Percentiles rank a stretch among this genome's conserved stretches.
Conservation (phyloP, 1,140 invertebrate species). For the Artemia franciscana region DNA sequence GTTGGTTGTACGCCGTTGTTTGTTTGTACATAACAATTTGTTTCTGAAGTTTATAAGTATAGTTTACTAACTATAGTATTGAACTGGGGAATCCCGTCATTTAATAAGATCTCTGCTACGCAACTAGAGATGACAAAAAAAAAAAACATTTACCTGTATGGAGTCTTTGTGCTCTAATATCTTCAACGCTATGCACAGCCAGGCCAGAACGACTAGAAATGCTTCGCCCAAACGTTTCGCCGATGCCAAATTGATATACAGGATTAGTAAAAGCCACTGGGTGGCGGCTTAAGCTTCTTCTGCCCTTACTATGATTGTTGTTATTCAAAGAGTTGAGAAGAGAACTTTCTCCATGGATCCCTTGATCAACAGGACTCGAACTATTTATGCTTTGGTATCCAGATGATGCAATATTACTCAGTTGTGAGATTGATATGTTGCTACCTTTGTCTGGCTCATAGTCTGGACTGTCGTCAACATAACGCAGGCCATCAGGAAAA, state of each 20-base stretch:
- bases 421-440: slow-evolving; percentile 48
- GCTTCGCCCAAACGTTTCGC: background rate
- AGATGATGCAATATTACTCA: slow-evolving; percentile 58
- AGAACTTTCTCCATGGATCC: slow-evolving; percentile 17
- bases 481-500: slow-evolving; percentile 40
- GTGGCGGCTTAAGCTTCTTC: slow-evolving; percentile 19
- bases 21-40: too few species aligned
- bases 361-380: slow-evolving; percentile 59
- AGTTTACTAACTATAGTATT: too few species aligned
- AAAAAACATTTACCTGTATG: background rate
- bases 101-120: too few species aligned
- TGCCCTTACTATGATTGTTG: slow-evolving; percentile 8
- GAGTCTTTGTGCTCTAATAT: slow-evolving; percentile 2
- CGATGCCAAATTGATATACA: slow-evolving; percentile 30
- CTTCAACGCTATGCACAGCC: background rate
- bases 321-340: slow-evolving; percentile 10
- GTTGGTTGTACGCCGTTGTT: too few species aligned
- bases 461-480: slow-evolving; percentile 31
- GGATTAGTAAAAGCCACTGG: slow-evolving; percentile 69
- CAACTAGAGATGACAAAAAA: too few species aligned
- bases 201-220: background rate
- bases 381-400: slow-evolving; percentile 76
- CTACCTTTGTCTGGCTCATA: slow-evolving; percentile 30
- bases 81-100: too few species aligned
- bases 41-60: too few species aligned